Base-by-base conservation (phyloP, 2,888 invertebrate genomes). In the Dorcus hopei region DNA sequence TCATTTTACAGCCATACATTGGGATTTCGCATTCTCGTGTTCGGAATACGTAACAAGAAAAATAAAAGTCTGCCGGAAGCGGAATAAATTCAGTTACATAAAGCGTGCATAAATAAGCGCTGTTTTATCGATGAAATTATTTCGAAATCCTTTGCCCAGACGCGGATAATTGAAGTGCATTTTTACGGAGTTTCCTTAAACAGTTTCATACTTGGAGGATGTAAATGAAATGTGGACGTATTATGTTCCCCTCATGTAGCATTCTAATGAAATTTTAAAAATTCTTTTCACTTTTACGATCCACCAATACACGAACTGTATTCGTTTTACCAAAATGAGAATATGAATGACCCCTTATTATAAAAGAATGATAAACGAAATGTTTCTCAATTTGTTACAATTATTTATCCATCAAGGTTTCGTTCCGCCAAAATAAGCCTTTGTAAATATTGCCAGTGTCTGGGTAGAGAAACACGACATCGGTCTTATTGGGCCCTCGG, bases 391-490 rank as follows among this genome's bases (percentile, higher is more conserved):
- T 33, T 33, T 33, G 26, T 33, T 33, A 33, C 26, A 33, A 33
- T 33, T 33, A 33, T 33, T 33, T 33, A 11, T 42, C 42, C 42
- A 14, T 42, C 42, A 14, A 42, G 16, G 42, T 42, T 42, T 42
- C 42, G 9, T 16, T 42, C 26, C 42, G 42, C 42, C 11, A 14
- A 11, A 42, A 14, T 16, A 42, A 14, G 9, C 11, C 58, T 54
- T 53, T 58, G 68, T 65, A 62, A 68, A 68, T 67, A 68, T 68
- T 68, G 67, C 67, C 67, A 61, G 45, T 55, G 33, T 58, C 55
- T 52, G 51, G 58, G 54, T 53, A 55, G 57, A 58, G 57, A 58
- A 61, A 61, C 57, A 61, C 55, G 54, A 56, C 60, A 58, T 56
- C 43, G 41, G 54, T 48, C 53, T 67, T 67, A 67, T 67, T 65